Evolutionary conservation across 2,113 vertebrate species (phyloP).

Genomic region (Psammodynastes pulverulentus): DNA sequence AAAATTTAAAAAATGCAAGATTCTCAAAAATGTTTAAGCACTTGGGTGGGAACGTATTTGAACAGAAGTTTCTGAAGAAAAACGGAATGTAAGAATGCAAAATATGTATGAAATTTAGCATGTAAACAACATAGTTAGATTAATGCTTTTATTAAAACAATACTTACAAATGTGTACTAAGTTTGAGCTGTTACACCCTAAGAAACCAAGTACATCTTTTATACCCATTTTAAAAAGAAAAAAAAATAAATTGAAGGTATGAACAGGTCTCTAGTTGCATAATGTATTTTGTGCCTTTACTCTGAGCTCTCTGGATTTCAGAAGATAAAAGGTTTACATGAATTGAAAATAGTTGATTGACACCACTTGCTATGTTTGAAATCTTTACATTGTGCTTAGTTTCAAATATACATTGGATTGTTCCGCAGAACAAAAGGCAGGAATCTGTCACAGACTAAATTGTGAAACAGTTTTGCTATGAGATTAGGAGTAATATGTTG

Average conservation of each 20-base stretch:
- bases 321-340: background rate
- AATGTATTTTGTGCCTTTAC: background rate
- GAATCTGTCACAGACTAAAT: background rate
- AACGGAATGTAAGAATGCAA: background rate
- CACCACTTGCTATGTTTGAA: background rate
- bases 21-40: background rate
- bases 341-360: background rate
- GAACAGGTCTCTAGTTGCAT: background rate
- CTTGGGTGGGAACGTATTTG: background rate
- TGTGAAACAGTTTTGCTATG: background rate
- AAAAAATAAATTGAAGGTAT: background rate
- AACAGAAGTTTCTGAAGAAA: background rate
- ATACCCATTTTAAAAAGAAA: background rate
- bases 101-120: background rate
- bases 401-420: background rate
- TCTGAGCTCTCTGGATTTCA: background rate
- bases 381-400: background rate
- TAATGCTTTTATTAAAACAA: background rate
- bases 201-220: background rate
- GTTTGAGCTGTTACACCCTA: background rate
- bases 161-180: background rate
- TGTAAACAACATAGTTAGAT: background rate
- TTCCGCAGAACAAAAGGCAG: background rate
- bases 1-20: background rate
- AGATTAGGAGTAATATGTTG: background rate